Conservation (phyloP, 2,888 invertebrate species). For the Stenoptilia bipunctidactyla region DNA sequence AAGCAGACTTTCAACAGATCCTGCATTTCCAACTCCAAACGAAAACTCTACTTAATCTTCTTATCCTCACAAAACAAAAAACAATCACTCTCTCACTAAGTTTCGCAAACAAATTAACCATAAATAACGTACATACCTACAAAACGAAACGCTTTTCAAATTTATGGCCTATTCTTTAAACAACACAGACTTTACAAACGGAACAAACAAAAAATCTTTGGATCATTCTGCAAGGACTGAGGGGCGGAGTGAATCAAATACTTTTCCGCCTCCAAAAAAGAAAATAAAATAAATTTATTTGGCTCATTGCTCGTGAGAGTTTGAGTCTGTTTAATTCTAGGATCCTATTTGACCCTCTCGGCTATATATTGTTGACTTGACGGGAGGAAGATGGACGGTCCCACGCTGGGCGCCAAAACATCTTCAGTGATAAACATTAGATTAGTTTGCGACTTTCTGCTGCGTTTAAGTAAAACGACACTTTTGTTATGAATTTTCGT, state of each 20-base stretch:
- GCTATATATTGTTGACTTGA: not conserved
- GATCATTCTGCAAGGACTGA: constrained; percentile 32
- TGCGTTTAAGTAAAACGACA: too few relatives aligned
- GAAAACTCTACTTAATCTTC: too few relatives aligned
- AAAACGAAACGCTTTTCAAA: constrained; percentile 40
- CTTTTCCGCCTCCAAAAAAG: constrained; percentile 32
- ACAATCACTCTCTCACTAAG: not conserved
- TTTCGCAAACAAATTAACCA: constrained; percentile 30
- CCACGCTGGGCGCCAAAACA: constrained; percentile 10
- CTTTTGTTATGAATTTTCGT: too few relatives aligned
- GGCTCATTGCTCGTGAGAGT: constrained; percentile 9
- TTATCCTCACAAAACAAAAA: too few relatives aligned
- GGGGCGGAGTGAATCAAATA: constrained; percentile 50
- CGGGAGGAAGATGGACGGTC: constrained; percentile 5
- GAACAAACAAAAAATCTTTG: constrained; percentile 31
- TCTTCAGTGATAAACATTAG: constrained; percentile 4
- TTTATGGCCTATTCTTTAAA: constrained; percentile 53
- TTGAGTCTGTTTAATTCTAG: constrained; percentile 1
- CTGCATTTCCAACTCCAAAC: too few relatives aligned
- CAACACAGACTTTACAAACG: constrained; percentile 27
- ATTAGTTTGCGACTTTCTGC: too few relatives aligned
- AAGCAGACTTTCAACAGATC: too few relatives aligned
- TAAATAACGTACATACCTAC: constrained; percentile 47
- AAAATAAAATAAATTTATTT: constrained; percentile 18
- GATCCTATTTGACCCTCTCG: not conserved